Percentiles rank a stretch among this genome's conserved stretches.
phyloP scores from a whole-genome alignment of 2,888 invertebrate genomes.

The Dynastes hyllus region DNA sequence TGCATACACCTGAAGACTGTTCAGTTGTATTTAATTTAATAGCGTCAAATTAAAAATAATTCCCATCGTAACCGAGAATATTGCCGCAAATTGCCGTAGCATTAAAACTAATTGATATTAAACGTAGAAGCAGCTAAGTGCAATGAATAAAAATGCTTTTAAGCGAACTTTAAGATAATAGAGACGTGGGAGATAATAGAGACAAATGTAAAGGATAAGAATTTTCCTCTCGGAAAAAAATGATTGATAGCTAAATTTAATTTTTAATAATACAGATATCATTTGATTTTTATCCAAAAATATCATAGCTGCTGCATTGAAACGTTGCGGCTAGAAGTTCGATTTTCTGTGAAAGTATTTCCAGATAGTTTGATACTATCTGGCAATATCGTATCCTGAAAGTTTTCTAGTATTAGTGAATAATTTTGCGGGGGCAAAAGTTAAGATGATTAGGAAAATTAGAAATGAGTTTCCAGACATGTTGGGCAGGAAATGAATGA shows the following conservation, averaged over 20 bases:
- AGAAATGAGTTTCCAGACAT: too few relatives aligned
- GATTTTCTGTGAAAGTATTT: too few relatives aligned
- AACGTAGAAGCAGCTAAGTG: neutral
- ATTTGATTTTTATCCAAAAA: too few relatives aligned
- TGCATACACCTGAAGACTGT: too few relatives aligned
- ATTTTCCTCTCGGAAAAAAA: neutral
- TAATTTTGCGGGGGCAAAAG: too few relatives aligned
- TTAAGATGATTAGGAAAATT: too few relatives aligned
- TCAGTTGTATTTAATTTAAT: neutral
- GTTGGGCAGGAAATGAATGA: too few relatives aligned
- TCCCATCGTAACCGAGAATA: neutral
- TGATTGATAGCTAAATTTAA: conserved; percentile 16
- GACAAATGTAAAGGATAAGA: conserved; percentile 10
- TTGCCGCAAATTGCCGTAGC: neutral
- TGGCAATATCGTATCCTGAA: too few relatives aligned
- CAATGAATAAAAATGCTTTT: conserved; percentile 7
- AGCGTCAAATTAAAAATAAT: conserved; percentile 19
- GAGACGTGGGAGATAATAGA: neutral
- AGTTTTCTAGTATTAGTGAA: too few relatives aligned
- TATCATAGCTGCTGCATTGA: too few relatives aligned
- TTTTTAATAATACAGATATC: neutral
- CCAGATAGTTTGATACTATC: too few relatives aligned
- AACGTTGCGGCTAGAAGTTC: too few relatives aligned
- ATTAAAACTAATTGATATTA: conserved; percentile 30
- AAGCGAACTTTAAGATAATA: conserved; percentile 4